Evolutionary conservation across 1,140 invertebrate species (phyloP).

Genomic region (Venturia canescens): DNA sequence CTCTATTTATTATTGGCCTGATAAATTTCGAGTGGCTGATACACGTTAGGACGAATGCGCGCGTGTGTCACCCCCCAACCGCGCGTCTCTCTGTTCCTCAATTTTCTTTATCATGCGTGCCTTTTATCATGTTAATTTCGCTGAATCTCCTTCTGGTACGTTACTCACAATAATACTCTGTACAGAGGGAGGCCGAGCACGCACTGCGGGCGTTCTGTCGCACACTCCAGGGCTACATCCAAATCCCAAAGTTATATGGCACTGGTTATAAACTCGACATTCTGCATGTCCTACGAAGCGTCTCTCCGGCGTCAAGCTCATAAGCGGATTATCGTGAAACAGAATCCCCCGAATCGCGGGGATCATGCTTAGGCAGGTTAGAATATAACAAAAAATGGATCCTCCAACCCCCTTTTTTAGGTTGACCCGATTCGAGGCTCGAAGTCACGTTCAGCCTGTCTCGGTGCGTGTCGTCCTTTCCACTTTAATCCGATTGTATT

Average conservation of each 20-base stretch:
- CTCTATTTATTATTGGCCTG: conserved; percentile 31
- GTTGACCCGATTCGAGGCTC: background rate
- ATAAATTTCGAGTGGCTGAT: conserved; percentile 33
- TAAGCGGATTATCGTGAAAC: conserved; percentile 45
- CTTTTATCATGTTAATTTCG: conserved; percentile 29
- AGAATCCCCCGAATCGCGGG: conserved; percentile 8
- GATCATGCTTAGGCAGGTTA: conserved; percentile 23
- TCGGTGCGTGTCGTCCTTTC: background rate
- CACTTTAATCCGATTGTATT: background rate
- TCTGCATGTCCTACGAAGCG: conserved; percentile 40
- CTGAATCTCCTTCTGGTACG: background rate
- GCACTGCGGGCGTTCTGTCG: conserved; percentile 17
- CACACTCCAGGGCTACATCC: conserved; percentile 1
- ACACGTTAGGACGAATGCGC: background rate
- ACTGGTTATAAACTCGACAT: conserved; percentile 19
- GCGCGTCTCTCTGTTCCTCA: background rate
- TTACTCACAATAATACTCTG: conserved; percentile 28
- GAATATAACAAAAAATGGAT: conserved; percentile 15
- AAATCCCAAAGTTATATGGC: conserved; percentile 11
- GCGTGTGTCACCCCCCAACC: background rate
- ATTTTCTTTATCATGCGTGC: conserved; percentile 19
- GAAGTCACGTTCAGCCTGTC: background rate
- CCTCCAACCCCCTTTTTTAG: background rate
- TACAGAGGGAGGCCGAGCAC: background rate
- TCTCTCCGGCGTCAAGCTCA: conserved; percentile 34